Base-by-base conservation (phyloP, 2,888 invertebrate species). In the Stratiomys singularior region DNA sequence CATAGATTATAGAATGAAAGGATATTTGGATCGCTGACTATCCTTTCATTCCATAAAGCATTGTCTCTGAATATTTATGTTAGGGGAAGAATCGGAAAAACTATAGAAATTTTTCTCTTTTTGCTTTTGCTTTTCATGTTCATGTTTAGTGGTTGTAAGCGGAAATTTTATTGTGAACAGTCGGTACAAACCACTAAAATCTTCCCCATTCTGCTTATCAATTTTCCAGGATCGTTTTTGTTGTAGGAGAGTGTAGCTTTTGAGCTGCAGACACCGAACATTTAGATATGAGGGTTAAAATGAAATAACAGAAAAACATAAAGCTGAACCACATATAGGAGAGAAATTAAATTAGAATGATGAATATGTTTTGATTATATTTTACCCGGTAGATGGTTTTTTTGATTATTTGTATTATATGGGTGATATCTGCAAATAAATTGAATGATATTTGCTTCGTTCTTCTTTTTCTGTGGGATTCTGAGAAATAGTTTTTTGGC, bases 281-380 rank as follows among this genome's bases (percentile, higher is more conserved):
- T 71, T 71, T 11, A 71, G 47, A 78, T 79, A 81, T 52, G 44
- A 15, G 44, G 58, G 46, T 28, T 18, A 13, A 56, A 58, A 74
- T 21, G 27, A 77, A 71, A 67, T n/a, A 77, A 56, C 52, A 1
- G 58, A 67, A 58, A 67, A 67, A 74, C 86, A 86, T 87, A 86
- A 86, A 87, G 87, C 86, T 87, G 86, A 86, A 86, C 86, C 86
- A 86, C 86, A 86, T 85, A 86, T 87, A 86, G 86, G 85, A 85
- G 83, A 86, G 86, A 86, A 86, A 87, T 86, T 85, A 85, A 86
- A 86, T 86, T 84, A 87, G 86, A 82, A 83, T 86, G 87, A 86
- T 86, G 86, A 77, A 27, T 56, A n/a, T 56, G 56, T 52, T 37
- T 37, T 67, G 28, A n/a, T 47, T 63, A 37, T 66, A 56, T 66